Percentiles rank a stretch among this genome's conserved stretches.
These are phyloP conservation scores for Anguilla pacifica DNA, from an alignment of 2,797 vertebrate genomes.

Conservation along the genomic window DNA sequence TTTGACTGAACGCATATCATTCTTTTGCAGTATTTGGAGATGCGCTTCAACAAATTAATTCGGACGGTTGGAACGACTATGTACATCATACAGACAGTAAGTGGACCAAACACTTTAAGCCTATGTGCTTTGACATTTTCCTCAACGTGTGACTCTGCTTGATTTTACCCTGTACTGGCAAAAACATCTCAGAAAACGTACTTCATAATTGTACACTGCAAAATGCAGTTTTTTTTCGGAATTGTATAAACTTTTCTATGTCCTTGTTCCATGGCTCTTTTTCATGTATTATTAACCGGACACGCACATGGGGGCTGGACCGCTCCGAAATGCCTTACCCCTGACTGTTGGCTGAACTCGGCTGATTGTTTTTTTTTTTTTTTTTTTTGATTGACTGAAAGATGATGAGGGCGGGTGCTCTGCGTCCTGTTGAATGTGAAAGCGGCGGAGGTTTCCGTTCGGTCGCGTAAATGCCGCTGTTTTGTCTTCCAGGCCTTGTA, in stretches of 20 bases:
- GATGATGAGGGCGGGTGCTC: neutral
- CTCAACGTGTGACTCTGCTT: neutral
- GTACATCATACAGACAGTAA: slow-evolving; percentile 78
- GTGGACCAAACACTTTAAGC: neutral
- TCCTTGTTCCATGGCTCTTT: neutral
- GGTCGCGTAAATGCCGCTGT: slow-evolving; percentile 67
- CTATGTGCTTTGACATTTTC: neutral
- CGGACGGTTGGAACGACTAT: slow-evolving; percentile 76
- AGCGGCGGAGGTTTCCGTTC: slow-evolving; percentile 37
- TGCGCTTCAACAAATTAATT: slow-evolving; percentile 71
- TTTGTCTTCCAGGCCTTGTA: slow-evolving; percentile 68
- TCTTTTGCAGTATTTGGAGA: slow-evolving; percentile 73
- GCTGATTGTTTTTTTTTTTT: neutral
- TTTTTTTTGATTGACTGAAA: neutral
- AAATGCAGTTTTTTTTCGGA: neutral
- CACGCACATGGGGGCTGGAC: neutral
- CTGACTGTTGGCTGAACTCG: neutral
- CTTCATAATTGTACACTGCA: neutral
- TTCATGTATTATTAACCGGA: slow-evolving; percentile 34
- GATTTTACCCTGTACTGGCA: neutral
- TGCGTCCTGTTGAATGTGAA: neutral
- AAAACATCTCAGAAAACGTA: neutral
- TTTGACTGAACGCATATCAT: slow-evolving; percentile 15
- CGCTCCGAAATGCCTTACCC: neutral
- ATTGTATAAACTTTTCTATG: neutral